phyloP scores from a whole-genome alignment of 2,113 vertebrate genomes.

The Bos indicus region DNA sequence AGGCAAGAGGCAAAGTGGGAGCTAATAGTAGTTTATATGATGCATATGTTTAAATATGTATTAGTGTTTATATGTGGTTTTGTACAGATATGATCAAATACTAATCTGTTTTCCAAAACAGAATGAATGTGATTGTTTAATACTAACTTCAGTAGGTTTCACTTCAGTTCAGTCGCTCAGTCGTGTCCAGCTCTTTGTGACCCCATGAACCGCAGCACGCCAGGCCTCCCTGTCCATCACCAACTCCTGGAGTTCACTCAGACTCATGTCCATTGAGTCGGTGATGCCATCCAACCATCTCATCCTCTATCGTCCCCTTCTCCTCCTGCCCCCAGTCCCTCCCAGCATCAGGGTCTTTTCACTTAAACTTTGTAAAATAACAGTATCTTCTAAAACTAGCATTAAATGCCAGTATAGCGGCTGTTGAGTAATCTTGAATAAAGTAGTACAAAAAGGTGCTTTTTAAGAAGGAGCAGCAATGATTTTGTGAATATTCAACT shows the following conservation, averaged over 20 bases:
- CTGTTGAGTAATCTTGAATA: neutral
- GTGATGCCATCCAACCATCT: neutral
- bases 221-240: neutral
- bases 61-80: neutral
- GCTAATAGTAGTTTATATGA: neutral
- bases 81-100: neutral
- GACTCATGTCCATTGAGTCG: neutral
- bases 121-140: neutral
- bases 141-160: neutral
- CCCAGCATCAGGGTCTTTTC: neutral
- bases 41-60: neutral
- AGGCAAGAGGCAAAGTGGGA: neutral
- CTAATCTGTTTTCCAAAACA: neutral
- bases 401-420: neutral
- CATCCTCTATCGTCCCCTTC: neutral
- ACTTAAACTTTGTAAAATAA: neutral
- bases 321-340: neutral
- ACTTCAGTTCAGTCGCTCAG: neutral
- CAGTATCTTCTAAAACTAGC: neutral
- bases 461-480: slow-evolving; percentile 2
- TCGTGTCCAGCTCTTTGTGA: neutral
- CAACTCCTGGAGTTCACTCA: neutral
- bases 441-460: neutral
- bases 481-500: slow-evolving; percentile 15
- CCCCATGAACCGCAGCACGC: neutral